A percentile compares a stretch with the other conserved stretches of the same genome.
Evolutionary conservation across 2,113 vertebrate genomes (phyloP).

Genomic region (Electrona antarctica): DNA sequence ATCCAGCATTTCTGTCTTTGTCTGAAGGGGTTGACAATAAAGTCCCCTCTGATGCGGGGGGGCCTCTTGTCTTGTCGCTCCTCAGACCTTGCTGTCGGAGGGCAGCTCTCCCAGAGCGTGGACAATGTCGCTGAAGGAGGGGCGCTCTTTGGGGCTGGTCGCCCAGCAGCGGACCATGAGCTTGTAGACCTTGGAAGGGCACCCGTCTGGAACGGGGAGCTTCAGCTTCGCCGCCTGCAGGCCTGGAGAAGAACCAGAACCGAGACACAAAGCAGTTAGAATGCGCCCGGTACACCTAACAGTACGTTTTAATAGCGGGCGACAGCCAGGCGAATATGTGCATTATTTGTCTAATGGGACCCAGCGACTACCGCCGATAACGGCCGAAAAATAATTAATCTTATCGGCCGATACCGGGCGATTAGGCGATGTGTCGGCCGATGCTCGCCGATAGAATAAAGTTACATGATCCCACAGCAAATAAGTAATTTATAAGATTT

Average conservation of each 20-base stretch:
- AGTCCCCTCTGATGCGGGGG: conserved; percentile 7
- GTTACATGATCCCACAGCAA: too few relatives aligned
- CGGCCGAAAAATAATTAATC: too few relatives aligned
- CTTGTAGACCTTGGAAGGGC: conserved; percentile 89
- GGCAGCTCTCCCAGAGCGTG: conserved; percentile 84
- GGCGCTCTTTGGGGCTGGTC: conserved; percentile 91
- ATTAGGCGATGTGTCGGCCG: too few relatives aligned
- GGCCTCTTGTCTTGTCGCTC: not conserved
- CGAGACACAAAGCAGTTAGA: not conserved
- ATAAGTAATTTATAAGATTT: too few relatives aligned
- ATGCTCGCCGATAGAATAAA: too few relatives aligned
- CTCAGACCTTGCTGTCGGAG: conserved; percentile 91
- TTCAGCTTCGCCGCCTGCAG: conserved; percentile 87
- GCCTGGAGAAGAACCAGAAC: conserved; percentile 69
- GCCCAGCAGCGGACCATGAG: conserved; percentile 95
- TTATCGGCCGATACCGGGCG: too few relatives aligned
- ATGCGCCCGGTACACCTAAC: too few relatives aligned
- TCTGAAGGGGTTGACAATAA: conserved; percentile 19
- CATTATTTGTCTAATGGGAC: too few relatives aligned
- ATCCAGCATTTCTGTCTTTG: conserved; percentile 70
- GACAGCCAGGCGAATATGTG: too few relatives aligned
- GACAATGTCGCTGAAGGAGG: conserved; percentile 91
- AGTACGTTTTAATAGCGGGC: too few relatives aligned
- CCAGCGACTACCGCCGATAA: too few relatives aligned
- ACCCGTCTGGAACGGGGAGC: conserved; percentile 85